phyloP scores from a whole-genome alignment of 2,888 invertebrate genomes.

The Idaea biselata region DNA sequence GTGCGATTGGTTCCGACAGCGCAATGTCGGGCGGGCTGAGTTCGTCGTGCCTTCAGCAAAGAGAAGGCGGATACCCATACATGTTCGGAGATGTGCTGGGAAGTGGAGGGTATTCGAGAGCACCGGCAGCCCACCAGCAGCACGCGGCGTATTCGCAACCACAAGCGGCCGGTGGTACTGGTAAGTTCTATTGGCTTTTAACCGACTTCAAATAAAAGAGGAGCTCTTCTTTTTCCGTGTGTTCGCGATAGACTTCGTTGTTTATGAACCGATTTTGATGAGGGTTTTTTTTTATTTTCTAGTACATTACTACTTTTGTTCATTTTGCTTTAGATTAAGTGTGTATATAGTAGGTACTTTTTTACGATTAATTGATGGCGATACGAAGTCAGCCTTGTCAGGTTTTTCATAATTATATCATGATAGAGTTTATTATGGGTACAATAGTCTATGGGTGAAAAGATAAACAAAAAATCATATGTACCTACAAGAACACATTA shows the following conservation, averaged over 20 bases:
- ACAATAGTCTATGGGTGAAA: slow-evolving; percentile 8
- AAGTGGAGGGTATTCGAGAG: slow-evolving; percentile 85
- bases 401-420: too few relatives aligned
- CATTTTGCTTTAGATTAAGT: too few relatives aligned
- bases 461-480: not conserved
- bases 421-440: too few relatives aligned
- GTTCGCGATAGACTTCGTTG: too few relatives aligned
- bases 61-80: slow-evolving; percentile 91
- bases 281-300: too few relatives aligned
- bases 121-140: slow-evolving; percentile 88
- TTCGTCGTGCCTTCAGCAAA: slow-evolving; percentile 91
- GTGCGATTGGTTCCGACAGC: slow-evolving; percentile 74
- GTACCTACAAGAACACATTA: not conserved
- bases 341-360: too few relatives aligned
- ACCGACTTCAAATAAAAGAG: too few relatives aligned
- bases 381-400: too few relatives aligned
- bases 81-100: slow-evolving; percentile 95
- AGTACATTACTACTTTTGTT: too few relatives aligned
- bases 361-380: too few relatives aligned
- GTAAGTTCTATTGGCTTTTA: slow-evolving; percentile 57
- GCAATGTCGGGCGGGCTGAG: slow-evolving; percentile 93
- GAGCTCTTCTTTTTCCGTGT: too few relatives aligned
- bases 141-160: slow-evolving; percentile 84
- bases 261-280: too few relatives aligned
- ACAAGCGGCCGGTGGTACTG: slow-evolving; percentile 78